Evolutionary conservation across 2,113 vertebrate genomes (phyloP).

Genomic region (Hiodon tergisus): DNA sequence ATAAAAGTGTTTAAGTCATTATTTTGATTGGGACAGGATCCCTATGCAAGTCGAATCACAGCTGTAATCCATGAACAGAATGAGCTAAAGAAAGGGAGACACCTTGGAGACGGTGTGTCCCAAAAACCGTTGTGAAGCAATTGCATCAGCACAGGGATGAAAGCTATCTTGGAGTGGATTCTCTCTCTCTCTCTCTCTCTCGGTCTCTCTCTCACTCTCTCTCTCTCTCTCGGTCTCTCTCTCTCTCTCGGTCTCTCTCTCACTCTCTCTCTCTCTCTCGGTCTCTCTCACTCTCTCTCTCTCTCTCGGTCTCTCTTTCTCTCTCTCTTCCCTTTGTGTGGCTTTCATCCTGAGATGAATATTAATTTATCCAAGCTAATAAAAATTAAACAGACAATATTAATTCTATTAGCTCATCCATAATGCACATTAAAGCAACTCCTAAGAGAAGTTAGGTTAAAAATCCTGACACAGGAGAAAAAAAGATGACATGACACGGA

Average conservation of each 20-base stretch:
- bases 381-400: constrained; percentile 23
- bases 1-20: constrained; percentile 4
- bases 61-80: neutral
- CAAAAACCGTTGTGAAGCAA: neutral
- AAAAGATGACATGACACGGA: neutral
- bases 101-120: too few relatives aligned
- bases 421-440: constrained; percentile 30
- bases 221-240: neutral
- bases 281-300: neutral
- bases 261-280: neutral
- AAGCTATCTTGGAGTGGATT: neutral
- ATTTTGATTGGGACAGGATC: neutral
- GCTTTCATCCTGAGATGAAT: constrained; percentile 26
- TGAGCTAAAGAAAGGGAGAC: neutral
- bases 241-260: too few relatives aligned
- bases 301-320: too few relatives aligned
- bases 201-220: too few relatives aligned
- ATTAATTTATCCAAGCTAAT: constrained; percentile 18
- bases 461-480: neutral
- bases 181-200: too few relatives aligned
- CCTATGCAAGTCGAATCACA: neutral
- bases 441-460: neutral
- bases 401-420: constrained; percentile 25
- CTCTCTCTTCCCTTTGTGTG: neutral
- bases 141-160: neutral